Evolutionary conservation across 2,113 vertebrate species (phyloP), one percentile per base, ranked within the genome.

Genomic region (Mugil cephalus): DNA sequence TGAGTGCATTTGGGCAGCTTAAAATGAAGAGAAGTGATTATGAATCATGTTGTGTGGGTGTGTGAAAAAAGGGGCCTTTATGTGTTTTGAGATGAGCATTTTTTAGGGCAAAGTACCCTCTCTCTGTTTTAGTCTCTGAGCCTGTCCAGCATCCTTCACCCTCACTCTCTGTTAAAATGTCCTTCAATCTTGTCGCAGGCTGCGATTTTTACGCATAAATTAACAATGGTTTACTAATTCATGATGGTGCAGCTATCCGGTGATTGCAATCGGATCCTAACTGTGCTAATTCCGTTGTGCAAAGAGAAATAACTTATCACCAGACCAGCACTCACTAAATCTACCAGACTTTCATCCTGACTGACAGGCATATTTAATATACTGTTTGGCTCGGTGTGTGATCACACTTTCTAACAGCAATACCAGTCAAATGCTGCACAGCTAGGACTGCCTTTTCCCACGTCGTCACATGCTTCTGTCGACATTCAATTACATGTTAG

Each of bases 181-280:
- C 59, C 30, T 59, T 42, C 21, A 43, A 17, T 34, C 58, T 58
- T 54, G 55, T 59, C 34, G 15, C 61, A 75, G 62, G 17, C 17
- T 62, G 17, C 56, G 35, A 51, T 62, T n/a, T 30, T 78, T 18
- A 21, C 63, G 62, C 71, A 71, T 74, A 70, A 66, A 69, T 81
- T 60, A 68, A 68, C 50, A 56, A 55, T 35, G 18, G 45, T 14
- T 70, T 18, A 51, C 56, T 55, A 24, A 67, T 59, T 62, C 40
- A 42, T 74, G 50, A 34, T 18, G 24, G 14, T 34, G 12, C 35
- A 61, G 45, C 21, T 66, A 66, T 51, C 18, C 40, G 50, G 39
- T 45, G 21, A 69, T 65, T 65, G 12, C 24, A 35, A 15, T 30
- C 6, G 39, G 21, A 58, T 50, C 40, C 50, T 45, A 50, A 38